Evolutionary conservation across 2,888 invertebrate species (phyloP).

Genomic region (Leptopilina myrica): DNA sequence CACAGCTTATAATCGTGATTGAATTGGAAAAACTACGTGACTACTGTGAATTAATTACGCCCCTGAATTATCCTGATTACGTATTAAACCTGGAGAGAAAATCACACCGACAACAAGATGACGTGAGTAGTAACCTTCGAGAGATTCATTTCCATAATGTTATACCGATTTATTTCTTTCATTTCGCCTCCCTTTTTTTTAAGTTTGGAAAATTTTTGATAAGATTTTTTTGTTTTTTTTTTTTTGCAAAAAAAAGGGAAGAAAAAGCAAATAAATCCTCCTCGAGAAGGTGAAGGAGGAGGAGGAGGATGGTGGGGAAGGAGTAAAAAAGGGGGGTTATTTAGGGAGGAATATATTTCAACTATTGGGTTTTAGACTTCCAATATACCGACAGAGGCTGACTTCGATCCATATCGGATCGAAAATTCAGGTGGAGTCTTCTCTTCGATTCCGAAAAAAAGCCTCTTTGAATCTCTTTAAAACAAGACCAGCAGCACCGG

Average conservation of each 20-base stretch:
- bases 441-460: slow-evolving; percentile 1
- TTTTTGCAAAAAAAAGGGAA: too few relatives aligned
- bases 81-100: slow-evolving; percentile 19
- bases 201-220: too few relatives aligned
- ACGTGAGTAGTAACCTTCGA: slow-evolving; percentile 38
- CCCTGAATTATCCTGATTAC: slow-evolving; percentile 1
- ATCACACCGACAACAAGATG: slow-evolving; percentile 35
- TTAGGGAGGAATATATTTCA: neutral
- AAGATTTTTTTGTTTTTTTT: too few relatives aligned
- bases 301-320: neutral
- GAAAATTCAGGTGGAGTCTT: slow-evolving; percentile 31
- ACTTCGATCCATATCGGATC: slow-evolving; percentile 36
- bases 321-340: neutral
- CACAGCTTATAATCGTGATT: slow-evolving; percentile 18
- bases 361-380: neutral
- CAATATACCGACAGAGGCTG: slow-evolving; percentile 7
- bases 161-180: neutral
- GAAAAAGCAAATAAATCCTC: neutral
- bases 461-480: neutral
- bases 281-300: too few relatives aligned
- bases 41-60: slow-evolving; percentile 4
- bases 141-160: neutral
- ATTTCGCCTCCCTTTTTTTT: too few relatives aligned
- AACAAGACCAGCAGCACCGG: slow-evolving; percentile 3
- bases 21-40: slow-evolving; percentile 19